Base-by-base conservation (phyloP, 2,888 invertebrate genomes). In the Diaprepes abbreviatus region DNA sequence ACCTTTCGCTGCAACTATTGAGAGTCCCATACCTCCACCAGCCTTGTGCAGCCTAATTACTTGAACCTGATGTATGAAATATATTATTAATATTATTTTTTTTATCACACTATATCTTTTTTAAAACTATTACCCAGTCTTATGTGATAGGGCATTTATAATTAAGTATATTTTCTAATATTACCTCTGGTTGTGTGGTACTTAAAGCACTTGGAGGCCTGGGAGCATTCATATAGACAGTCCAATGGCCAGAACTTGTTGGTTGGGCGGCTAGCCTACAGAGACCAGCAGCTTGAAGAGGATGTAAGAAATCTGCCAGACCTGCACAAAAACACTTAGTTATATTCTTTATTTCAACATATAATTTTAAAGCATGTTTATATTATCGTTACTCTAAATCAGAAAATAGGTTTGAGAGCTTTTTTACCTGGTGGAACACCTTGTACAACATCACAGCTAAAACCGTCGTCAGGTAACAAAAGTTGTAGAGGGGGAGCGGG, bases 11-110 rank as follows among this genome's bases (percentile, higher is more conserved):
- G 98, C 98, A 2, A 99, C 98, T 79, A 99, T 99, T 81, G 97
- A 98, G 77, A 99, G 89, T 9, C 99, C 99, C 93, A 99, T 97
- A 73, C 98, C 98, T 80, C 94, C 96, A 72, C 94, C 92, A 79
- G 96, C 95, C 86, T 98, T 98, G 82, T 95, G 93, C 73, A 98
- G 88, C 81, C 95, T 92, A 77, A 98, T 94, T 63, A 93, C 89
- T 81, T 94, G 92, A 68, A 95, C 79, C 84, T 84, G 62, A 57
- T 60, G 36, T 62, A 36, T 57, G 59, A 54, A 40, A 14, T n/a
- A 33, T 55, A 1, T 19, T 35, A 24, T 24, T 24, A 24, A 65
- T 70, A n/a, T n/a, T n/a, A n/a, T n/a, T n/a, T n/a, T n/a, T n/a
- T n/a, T n/a, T n/a, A n/a, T n/a, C n/a, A n/a, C n/a, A n/a, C n/a